A percentile compares a stretch with the other conserved stretches of the same genome.
Evolutionary conservation across 1,140 invertebrate species (phyloP).

Genomic region (Philaenus spumarius): DNA sequence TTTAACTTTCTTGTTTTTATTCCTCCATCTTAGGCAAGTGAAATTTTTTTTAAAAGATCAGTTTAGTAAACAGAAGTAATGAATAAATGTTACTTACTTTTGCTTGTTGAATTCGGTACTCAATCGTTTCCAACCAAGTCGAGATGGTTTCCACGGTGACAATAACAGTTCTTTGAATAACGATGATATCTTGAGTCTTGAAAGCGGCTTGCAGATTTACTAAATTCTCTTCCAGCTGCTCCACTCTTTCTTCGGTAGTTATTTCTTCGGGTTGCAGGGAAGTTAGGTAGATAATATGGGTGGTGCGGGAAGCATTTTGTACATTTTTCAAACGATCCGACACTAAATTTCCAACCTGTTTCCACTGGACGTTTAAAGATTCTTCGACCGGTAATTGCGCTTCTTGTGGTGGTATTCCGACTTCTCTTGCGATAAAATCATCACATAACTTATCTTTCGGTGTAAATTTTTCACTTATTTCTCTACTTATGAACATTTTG

Average conservation of each 20-base stretch:
- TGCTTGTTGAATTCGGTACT: constrained; percentile 54
- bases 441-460: background rate
- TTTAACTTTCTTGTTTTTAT: no score
- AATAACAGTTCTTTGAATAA: constrained; percentile 49
- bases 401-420: constrained; percentile 32
- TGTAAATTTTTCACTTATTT: background rate
- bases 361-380: constrained; percentile 31
- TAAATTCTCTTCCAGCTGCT: constrained; percentile 50
- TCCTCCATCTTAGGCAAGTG: no score
- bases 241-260: constrained; percentile 42
- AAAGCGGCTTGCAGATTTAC: constrained; percentile 53
- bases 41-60: no score
- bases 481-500: background rate
- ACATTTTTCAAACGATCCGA: constrained; percentile 47
- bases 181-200: constrained; percentile 49
- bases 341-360: constrained; percentile 40
- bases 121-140: constrained; percentile 73
- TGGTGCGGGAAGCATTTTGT: constrained; percentile 43
- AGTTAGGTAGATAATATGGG: constrained; percentile 51
- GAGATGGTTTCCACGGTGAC: constrained; percentile 70
- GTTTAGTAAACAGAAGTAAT: no score
- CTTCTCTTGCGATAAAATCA: background rate
- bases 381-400: constrained; percentile 26
- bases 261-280: constrained; percentile 40
- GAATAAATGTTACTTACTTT: constrained; percentile 42